A percentile compares a stretch with the other conserved stretches of the same genome.
phyloP scores from a whole-genome alignment of 2,113 vertebrate species.

The Diphyllodes magnificus region DNA sequence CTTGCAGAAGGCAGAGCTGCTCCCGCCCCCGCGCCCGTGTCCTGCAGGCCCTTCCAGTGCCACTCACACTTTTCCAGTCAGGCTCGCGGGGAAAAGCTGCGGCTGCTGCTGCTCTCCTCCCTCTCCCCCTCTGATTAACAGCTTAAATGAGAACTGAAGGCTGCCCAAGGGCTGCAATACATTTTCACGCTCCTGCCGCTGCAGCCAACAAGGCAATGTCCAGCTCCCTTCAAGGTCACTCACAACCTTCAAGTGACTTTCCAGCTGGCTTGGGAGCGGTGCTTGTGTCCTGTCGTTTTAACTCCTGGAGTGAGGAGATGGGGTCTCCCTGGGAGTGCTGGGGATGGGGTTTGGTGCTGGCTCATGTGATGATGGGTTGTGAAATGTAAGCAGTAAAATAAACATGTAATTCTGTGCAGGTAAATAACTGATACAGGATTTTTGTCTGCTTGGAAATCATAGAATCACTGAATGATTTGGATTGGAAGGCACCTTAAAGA shows the following conservation, averaged over 20 bases:
- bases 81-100: neutral
- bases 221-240: slow-evolving; percentile 30
- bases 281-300: neutral
- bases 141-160: slow-evolving; percentile 31
- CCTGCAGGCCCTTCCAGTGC: neutral
- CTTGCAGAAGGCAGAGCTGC: neutral
- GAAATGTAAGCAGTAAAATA: neutral
- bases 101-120: neutral
- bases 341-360: neutral
- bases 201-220: neutral
- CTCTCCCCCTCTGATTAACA: slow-evolving; percentile 21
- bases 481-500: neutral
- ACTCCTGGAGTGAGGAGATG: neutral
- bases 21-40: accelerated
- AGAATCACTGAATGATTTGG: neutral
- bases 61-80: neutral
- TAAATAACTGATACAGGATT: neutral
- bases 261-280: accelerated
- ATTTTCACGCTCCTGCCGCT: neutral
- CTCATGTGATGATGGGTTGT: accelerated
- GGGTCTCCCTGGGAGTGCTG: neutral
- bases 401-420: accelerated
- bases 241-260: slow-evolving; percentile 15
- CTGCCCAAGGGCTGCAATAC: slow-evolving; percentile 41
- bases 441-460: neutral